These are phyloP conservation scores for Monopis laevigella DNA, from an alignment of 2,888 invertebrate genomes.

Conservation along the genomic window DNA sequence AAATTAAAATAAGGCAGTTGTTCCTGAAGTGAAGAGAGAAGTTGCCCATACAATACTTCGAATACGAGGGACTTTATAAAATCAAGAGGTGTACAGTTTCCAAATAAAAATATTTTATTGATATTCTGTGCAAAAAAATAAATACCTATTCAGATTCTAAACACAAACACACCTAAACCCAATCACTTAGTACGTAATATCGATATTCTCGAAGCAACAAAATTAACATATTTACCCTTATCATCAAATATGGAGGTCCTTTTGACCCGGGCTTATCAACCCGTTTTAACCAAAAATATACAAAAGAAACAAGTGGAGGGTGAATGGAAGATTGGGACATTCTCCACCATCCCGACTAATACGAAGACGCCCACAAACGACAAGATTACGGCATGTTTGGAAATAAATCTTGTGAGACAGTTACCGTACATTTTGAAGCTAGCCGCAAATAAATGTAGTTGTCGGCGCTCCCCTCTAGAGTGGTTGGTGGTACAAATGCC, in stretches of 20 bases:
- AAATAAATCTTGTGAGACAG: slow-evolving; percentile 58
- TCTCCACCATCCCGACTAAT: slow-evolving; percentile 45
- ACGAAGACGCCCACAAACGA: slow-evolving; percentile 53
- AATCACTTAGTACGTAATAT: slow-evolving; percentile 66
- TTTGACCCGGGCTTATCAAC: slow-evolving; percentile 47
- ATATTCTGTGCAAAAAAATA: no score
- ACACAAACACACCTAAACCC: slow-evolving; percentile 51
- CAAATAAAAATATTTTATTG: no score
- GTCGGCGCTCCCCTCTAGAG: slow-evolving; percentile 30
- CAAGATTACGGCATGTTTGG: slow-evolving; percentile 56
- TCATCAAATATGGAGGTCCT: slow-evolving; percentile 50
- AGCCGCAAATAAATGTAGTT: slow-evolving; percentile 49
- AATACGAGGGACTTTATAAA: no score
- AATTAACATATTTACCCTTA: slow-evolving; percentile 66
- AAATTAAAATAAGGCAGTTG: no score
- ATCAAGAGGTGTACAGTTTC: no score
- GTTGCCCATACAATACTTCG: no score
- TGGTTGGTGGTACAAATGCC: slow-evolving; percentile 4
- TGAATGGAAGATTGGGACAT: neutral
- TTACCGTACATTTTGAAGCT: slow-evolving; percentile 49
- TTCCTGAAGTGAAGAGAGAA: no score
- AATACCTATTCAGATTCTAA: slow-evolving; percentile 53
- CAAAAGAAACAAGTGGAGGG: slow-evolving; percentile 20
- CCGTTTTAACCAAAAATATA: slow-evolving; percentile 49
- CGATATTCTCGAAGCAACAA: slow-evolving; percentile 43